Conservation (phyloP, 2,113 vertebrate genomes). For the Cyprinodon variegatus region DNA sequence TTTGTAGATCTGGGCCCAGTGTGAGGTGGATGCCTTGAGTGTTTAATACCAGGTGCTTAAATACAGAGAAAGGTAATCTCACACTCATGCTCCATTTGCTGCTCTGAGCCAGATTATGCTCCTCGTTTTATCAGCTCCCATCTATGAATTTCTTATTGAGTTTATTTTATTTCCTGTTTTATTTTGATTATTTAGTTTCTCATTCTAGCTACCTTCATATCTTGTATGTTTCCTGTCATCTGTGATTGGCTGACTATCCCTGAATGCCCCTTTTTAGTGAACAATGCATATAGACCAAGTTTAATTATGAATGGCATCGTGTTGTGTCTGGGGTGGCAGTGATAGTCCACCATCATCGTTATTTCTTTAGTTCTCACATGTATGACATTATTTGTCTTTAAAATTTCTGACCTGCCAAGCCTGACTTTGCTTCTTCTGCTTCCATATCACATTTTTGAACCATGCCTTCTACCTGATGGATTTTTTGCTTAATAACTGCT, state of each 20-base stretch:
- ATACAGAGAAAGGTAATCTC: too few species aligned
- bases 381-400: background rate
- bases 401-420: background rate
- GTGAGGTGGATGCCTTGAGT: too few species aligned
- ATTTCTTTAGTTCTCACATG: background rate
- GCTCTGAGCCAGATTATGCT: too few species aligned
- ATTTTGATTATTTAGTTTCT: background rate
- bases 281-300: background rate
- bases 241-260: background rate
- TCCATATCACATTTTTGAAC: background rate
- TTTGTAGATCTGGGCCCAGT: too few species aligned
- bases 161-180: background rate
- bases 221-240: background rate
- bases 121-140: background rate
- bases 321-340: background rate
- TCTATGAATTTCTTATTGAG: background rate
- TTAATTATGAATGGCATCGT: background rate
- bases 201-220: background rate
- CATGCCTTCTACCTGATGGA: background rate
- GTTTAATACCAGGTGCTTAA: too few species aligned
- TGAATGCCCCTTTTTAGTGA: background rate
- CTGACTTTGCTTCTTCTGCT: background rate
- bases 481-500: background rate
- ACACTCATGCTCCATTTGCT: too few species aligned
- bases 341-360: background rate